phyloP scores from a whole-genome alignment of 2,888 invertebrate species.

The Neocrepidodera transversa region DNA sequence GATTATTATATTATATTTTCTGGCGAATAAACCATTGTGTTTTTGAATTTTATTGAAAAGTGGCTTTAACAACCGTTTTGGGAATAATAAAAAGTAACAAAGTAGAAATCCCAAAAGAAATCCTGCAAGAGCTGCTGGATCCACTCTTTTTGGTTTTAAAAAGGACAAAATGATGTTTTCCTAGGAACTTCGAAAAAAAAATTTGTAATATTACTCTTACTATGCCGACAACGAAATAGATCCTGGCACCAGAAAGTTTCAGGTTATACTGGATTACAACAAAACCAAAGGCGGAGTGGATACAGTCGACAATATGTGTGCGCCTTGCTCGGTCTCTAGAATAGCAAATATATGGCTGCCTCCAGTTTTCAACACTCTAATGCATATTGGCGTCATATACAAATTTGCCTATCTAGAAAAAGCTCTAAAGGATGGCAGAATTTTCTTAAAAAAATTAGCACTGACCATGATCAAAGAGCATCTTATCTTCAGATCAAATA shows the following conservation, averaged over 20 bases:
- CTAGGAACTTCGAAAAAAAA: constrained; percentile 36
- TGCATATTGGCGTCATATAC: constrained; percentile 22
- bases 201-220: constrained; percentile 44
- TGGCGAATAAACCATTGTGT: too few relatives aligned
- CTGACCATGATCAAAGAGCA: too few relatives aligned
- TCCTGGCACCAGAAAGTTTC: too few relatives aligned
- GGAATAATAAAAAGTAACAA: too few relatives aligned
- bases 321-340: constrained; percentile 2
- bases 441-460: constrained; percentile 5
- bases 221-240: too few relatives aligned
- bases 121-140: constrained; percentile 10
- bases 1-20: too few relatives aligned
- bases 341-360: too few relatives aligned
- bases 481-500: constrained; percentile 32
- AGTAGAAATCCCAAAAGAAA: too few relatives aligned
- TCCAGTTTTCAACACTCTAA: constrained; percentile 18
- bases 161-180: too few relatives aligned
- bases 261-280: constrained; percentile 41
- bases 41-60: too few relatives aligned
- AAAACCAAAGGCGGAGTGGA: constrained; percentile 46
- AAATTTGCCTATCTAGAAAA: constrained; percentile 30
- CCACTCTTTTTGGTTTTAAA: constrained; percentile 25
- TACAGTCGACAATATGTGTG: constrained; percentile 17
- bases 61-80: too few relatives aligned
- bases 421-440: constrained; percentile 33